Conservation (phyloP, 2,888 invertebrate genomes). For the Drosophila dives region DNA sequence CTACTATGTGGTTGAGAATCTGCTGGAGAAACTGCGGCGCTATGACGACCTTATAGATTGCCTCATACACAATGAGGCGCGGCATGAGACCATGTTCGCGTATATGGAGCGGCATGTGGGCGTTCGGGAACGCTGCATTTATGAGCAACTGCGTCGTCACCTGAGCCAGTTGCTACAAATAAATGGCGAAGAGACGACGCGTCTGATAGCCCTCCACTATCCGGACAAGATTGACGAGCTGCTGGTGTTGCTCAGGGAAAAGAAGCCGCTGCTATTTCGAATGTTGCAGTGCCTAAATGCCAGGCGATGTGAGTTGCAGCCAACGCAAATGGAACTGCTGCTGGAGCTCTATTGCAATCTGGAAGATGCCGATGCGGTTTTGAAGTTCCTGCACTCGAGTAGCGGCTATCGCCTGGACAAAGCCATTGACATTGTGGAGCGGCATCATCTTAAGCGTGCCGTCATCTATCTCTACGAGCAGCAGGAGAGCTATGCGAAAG, state of each 20-base stretch:
- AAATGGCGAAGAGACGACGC: constrained; percentile 88
- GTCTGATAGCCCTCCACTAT: constrained; percentile 87
- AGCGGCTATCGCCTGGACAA: constrained; percentile 88
- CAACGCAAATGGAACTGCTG: constrained; percentile 86
- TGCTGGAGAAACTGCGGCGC: constrained; percentile 88
- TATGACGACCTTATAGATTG: constrained; percentile 89
- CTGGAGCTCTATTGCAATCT: constrained; percentile 88
- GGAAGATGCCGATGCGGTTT: constrained; percentile 86
- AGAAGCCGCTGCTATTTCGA: constrained; percentile 84
- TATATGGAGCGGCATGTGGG: constrained; percentile 86
- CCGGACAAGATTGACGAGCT: constrained; percentile 85
- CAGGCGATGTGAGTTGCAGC: constrained; percentile 82
- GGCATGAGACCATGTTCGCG: constrained; percentile 88
- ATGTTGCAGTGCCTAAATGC: constrained; percentile 88
- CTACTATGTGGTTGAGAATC: constrained; percentile 89
- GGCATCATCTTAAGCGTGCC: constrained; percentile 88
- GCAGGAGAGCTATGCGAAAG: constrained; percentile 90
- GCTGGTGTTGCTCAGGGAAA: constrained; percentile 77
- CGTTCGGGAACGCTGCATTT: constrained; percentile 84
- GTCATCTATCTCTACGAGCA: constrained; percentile 91
- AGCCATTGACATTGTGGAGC: constrained; percentile 88
- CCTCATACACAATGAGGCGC: constrained; percentile 88
- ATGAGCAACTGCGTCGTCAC: constrained; percentile 85
- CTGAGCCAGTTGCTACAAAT: constrained; percentile 87
- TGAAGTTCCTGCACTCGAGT: constrained; percentile 86